Evolutionary conservation across 2,888 invertebrate species (phyloP), one percentile per base, ranked within the genome.

Genomic region (Pilophorus perplexus): DNA sequence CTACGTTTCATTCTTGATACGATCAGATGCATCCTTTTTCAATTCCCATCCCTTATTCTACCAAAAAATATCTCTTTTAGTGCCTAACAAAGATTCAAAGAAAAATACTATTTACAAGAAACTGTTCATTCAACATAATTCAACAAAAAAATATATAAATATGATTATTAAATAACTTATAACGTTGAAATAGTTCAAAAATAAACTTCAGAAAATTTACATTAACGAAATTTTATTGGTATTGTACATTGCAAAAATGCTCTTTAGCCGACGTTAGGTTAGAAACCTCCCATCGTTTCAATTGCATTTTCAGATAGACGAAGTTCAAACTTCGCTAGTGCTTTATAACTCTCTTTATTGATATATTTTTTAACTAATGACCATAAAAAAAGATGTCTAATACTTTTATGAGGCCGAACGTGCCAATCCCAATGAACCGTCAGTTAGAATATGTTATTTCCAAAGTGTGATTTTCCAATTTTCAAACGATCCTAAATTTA

Each of bases 151-250:
- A 52, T 28, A 52, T 18, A 52, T 28, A 28, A 25, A 16, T 18
- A 28, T 28, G 18, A 14, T 12, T 25, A 52, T 52, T 16, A 4
- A 52, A 52, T 52, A 52, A 52, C 28, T 52, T 52, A 52, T 27
- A 28, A 5, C 22, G 8, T 52, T 14, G 6, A 8, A 33, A 33
- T 28, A 16, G 14, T 27, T 50, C 8, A 16, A 52, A 28, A 52
- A 52, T 28, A 52, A 52, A 52, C 14, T 52, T 28, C 23, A 52
- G 23, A 46, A 52, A 52, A 52, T 52, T 28, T 52, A 52, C 52
- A 52, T 6, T 22, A 28, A 52, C 25, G 14, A 52, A 27, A 28
- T 16, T 28, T 14, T 27, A 28, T 28, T 52, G 25, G 46, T 46
- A 46, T 46, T 25, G 28, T 25, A 52, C 10, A 52, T 18, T 52